Percentiles rank a stretch among this genome's conserved stretches.
Evolutionary conservation across 1,140 invertebrate genomes (phyloP).

Genomic region (Linepithema humile): DNA sequence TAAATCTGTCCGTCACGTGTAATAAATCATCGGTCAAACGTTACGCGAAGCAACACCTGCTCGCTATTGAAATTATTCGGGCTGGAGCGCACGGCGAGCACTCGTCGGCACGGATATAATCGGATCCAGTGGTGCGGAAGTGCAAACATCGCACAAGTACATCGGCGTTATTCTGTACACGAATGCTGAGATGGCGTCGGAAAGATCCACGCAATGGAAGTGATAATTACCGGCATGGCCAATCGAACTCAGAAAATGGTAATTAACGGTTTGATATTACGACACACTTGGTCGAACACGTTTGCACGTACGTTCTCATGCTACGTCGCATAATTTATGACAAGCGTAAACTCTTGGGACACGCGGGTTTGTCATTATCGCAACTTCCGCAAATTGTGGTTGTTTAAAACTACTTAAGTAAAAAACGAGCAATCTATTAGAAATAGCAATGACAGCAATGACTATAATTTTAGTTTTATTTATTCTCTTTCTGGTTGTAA

Average conservation of each 20-base stretch:
- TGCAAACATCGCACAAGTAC: neutral
- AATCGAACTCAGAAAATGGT: neutral
- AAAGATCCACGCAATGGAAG: neutral
- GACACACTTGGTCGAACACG: neutral
- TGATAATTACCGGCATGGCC: neutral
- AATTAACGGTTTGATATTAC: conserved; percentile 9
- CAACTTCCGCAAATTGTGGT: conserved; percentile 3
- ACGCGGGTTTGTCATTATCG: conserved; percentile 40
- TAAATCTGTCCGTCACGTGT: conserved; percentile 24
- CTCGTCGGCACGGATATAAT: neutral
- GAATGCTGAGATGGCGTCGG: neutral
- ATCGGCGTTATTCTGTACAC: neutral
- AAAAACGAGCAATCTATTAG: neutral
- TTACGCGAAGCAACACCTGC: neutral
- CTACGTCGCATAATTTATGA: conserved; percentile 31
- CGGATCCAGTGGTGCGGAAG: neutral
- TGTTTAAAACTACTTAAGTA: neutral
- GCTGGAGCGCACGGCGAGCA: neutral
- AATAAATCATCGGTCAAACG: neutral
- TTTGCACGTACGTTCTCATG: neutral
- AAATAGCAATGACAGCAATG: neutral
- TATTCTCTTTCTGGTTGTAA: too few species aligned
- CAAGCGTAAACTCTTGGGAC: neutral
- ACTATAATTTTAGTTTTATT: neutral
- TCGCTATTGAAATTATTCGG: conserved; percentile 28